phyloP scores from a whole-genome alignment of 2,888 invertebrate genomes.

The Tachina fera region DNA sequence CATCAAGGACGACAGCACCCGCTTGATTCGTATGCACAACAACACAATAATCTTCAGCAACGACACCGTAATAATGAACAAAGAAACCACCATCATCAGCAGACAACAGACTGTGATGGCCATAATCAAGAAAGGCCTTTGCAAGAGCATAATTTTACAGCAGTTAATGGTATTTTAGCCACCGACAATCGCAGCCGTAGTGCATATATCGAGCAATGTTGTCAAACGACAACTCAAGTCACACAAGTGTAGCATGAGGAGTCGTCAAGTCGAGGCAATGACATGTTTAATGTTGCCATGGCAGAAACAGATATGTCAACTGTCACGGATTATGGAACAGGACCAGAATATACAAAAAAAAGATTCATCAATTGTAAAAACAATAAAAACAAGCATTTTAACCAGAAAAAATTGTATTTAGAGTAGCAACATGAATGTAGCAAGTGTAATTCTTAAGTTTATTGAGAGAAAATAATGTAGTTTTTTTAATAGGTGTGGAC shows the following conservation, averaged over 20 bases:
- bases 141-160: slow-evolving; percentile 64
- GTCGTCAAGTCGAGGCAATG: slow-evolving; percentile 29
- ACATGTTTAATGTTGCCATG: slow-evolving; percentile 29
- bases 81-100: slow-evolving; percentile 36
- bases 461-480: neutral
- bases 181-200: slow-evolving; percentile 59
- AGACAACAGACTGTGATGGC: slow-evolving; percentile 8
- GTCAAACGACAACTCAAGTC: slow-evolving; percentile 67
- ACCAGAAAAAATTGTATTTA: neutral
- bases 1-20: slow-evolving; percentile 37
- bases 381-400: neutral
- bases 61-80: slow-evolving; percentile 26
- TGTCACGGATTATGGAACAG: slow-evolving; percentile 5
- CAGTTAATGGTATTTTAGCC: slow-evolving; percentile 50
- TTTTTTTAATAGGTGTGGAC: neutral
- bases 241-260: slow-evolving; percentile 68
- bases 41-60: slow-evolving; percentile 44
- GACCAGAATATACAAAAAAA: slow-evolving; percentile 1
- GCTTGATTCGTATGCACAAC: slow-evolving; percentile 33
- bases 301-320: slow-evolving; percentile 32
- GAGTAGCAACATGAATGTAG: neutral
- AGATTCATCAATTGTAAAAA: neutral
- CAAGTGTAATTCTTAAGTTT: neutral
- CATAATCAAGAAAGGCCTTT: slow-evolving; percentile 53
- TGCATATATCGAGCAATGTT: slow-evolving; percentile 63